Evolutionary conservation across 1,140 invertebrate species (phyloP), one percentile per base, ranked within the genome.

Genomic region (Neodiprion virginianus): DNA sequence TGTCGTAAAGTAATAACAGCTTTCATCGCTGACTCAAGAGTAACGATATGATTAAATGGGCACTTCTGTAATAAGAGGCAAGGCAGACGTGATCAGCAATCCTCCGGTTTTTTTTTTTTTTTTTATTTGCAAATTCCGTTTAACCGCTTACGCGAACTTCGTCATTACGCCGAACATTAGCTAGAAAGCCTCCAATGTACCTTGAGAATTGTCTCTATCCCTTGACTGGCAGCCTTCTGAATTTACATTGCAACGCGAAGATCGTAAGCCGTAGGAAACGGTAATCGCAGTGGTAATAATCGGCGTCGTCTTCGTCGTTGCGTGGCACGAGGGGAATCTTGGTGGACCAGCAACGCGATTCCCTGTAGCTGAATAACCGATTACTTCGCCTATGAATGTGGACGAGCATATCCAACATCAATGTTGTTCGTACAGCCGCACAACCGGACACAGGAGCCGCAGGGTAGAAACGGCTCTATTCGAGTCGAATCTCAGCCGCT

Each of bases 1-100:
- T 61, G 53, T 61, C 53, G 53, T 61, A 61, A 61, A 61, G 4
- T 61, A 61, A 61, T 61, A 61, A 61, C 53, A 61, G 53, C 53
- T 61, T 17, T 61, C n/a, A 61, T 12, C 8, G 53, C n/a, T 61
- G 53, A 61, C 53, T 61, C 53, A 61, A 61, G 53, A 17, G 11
- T 61, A 61, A 61, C n/a, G 11, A 61, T 61, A 61, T 61, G 53
- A 61, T 61, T 61, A 61, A 8, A 61, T 7, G 53, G 5, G 11
- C n/a, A 61, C n/a, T 8, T 14, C 53, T 12, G 53, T 1, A 17
- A 40, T 40, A 40, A 40, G 28, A 40, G 8, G 53, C 53, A 61
- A 61, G n/a, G n/a, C 11, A 17, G 53, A 8, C 11, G 53, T 0
- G 53, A 61, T 17, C n/a, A 8, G 53, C 8, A 14, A 8, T 8